Conservation (phyloP, 2,113 vertebrate genomes). For the Athene noctua region DNA sequence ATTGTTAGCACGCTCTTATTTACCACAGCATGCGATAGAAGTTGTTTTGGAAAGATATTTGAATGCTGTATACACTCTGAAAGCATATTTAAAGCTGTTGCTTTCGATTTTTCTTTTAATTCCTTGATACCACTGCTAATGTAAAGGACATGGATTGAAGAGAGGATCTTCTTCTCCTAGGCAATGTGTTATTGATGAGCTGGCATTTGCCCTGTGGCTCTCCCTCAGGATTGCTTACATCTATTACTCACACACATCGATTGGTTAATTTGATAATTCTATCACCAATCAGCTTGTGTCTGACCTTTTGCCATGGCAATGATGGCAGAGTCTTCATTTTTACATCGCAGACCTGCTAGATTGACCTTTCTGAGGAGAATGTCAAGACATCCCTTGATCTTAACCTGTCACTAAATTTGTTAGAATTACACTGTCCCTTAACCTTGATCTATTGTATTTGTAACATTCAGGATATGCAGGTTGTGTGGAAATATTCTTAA, state of each 20-base stretch:
- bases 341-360: constrained; percentile 87
- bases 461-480: constrained; percentile 35
- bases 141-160: constrained; percentile 77
- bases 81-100: constrained; percentile 56
- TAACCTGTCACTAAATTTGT: constrained; percentile 90
- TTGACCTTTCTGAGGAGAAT: constrained; percentile 95
- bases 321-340: constrained; percentile 91
- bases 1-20: not conserved
- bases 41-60: constrained; percentile 16
- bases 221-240: constrained; percentile 84
- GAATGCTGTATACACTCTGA: constrained; percentile 23
- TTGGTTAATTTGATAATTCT: constrained; percentile 99
- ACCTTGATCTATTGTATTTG: constrained; percentile 80
- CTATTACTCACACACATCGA: constrained; percentile 89
- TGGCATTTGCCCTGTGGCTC: constrained; percentile 88
- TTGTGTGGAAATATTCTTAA: constrained; percentile 42
- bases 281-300: constrained; percentile 97
- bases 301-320: constrained; percentile 98
- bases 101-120: constrained; percentile 65
- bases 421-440: constrained; percentile 85
- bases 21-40: not conserved
- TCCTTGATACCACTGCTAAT: constrained; percentile 69
- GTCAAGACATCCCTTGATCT: constrained; percentile 91
- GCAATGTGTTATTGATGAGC: constrained; percentile 86
- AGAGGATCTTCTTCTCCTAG: constrained; percentile 76